Evolutionary conservation across 2,888 invertebrate species (phyloP).

Genomic region (Parelbella ahira): DNA sequence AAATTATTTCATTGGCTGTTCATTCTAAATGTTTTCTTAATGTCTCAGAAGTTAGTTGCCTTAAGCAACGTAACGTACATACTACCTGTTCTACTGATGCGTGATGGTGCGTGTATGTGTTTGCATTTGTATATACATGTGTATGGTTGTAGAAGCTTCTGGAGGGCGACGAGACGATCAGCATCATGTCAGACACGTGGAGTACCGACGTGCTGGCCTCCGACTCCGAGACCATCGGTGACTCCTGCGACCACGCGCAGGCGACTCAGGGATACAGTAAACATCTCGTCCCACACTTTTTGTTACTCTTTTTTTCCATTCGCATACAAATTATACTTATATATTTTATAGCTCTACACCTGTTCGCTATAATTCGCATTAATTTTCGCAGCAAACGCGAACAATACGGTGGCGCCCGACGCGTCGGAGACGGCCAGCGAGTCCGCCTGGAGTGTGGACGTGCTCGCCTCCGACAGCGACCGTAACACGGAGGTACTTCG

Average conservation of each 20-base stretch:
- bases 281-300: too few species aligned
- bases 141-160: conserved; percentile 71
- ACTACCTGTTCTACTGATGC: too few species aligned
- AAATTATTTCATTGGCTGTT: too few species aligned
- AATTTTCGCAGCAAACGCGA: conserved; percentile 40
- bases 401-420: conserved; percentile 80
- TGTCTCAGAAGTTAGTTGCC: too few species aligned
- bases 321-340: too few species aligned
- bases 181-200: conserved; percentile 99
- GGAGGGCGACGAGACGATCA: conserved; percentile 96
- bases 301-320: too few species aligned
- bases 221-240: conserved; percentile 96
- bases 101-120: too few species aligned
- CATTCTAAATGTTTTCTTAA: too few species aligned
- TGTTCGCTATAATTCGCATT: not conserved
- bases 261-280: conserved; percentile 49
- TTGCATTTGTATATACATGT: not conserved
- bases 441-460: conserved; percentile 98
- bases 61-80: too few species aligned
- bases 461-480: conserved; percentile 95
- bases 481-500: conserved; percentile 93
- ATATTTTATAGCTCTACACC: too few species aligned
- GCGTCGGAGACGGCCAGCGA: conserved; percentile 96
- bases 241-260: conserved; percentile 82
- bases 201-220: conserved; percentile 98